Evolutionary conservation across 2,797 vertebrate genomes (phyloP).

Genomic region (Pelochelys cantorii): DNA sequence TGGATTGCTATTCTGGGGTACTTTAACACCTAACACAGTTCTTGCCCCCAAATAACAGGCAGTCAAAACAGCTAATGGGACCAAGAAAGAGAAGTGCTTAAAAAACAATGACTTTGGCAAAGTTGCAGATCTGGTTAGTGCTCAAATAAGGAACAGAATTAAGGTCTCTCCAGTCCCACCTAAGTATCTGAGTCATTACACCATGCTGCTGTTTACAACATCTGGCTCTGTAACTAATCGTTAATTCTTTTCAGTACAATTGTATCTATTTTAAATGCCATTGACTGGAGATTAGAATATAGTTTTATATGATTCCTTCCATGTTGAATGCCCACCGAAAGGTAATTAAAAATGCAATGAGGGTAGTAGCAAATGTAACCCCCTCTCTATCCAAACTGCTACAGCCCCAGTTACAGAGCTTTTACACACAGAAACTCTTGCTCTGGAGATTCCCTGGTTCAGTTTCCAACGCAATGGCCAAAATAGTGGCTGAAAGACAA

Average conservation of each 20-base stretch:
- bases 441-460: neutral
- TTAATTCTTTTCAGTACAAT: neutral
- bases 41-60: neutral
- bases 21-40: neutral
- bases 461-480: rapidly evolving
- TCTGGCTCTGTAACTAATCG: neutral
- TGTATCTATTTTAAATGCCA: neutral
- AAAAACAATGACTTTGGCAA: neutral
- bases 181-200: neutral
- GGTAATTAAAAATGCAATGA: neutral
- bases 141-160: slow-evolving; percentile 46
- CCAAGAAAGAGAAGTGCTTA: neutral
- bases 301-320: neutral
- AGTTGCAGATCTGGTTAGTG: slow-evolving; percentile 4
- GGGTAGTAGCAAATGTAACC: neutral
- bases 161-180: neutral
- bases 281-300: neutral
- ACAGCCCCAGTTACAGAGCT: rapidly evolving
- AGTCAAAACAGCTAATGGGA: neutral
- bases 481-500: neutral
- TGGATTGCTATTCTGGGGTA: neutral
- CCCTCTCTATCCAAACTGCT: rapidly evolving
- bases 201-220: neutral
- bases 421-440: neutral
- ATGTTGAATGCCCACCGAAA: neutral